Conservation (phyloP, 2,888 invertebrate species). For the Seira ritae region DNA sequence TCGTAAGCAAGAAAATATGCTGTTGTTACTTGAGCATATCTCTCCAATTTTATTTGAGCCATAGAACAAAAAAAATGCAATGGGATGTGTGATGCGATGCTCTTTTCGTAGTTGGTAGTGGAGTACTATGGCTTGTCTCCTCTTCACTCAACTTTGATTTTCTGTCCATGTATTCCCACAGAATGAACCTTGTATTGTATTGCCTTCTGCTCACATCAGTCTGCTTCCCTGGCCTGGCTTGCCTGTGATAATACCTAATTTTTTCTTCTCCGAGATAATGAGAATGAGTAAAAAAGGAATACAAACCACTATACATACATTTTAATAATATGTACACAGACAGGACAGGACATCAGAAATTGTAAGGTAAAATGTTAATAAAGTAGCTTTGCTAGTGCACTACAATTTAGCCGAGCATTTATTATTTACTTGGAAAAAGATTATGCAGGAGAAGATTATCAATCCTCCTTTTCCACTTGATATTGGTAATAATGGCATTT, state of each 20-base stretch:
- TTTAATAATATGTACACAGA: neutral
- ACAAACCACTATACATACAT: neutral
- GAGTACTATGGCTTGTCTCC: constrained; percentile 17
- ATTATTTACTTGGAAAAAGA: constrained; percentile 4
- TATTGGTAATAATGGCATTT: too few species aligned
- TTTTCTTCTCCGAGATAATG: neutral
- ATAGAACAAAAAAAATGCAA: constrained; percentile 7
- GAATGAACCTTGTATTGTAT: neutral
- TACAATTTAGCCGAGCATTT: neutral
- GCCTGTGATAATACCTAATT: constrained; percentile 3
- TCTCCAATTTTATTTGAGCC: neutral
- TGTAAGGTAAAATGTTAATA: constrained; percentile 11
- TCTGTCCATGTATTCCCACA: constrained; percentile 13
- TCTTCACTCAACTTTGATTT: constrained; percentile 16
- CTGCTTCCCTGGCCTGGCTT: neutral
- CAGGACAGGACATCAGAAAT: neutral
- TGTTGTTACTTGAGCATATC: constrained; percentile 12
- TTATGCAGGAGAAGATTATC: neutral
- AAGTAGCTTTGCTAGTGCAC: neutral
- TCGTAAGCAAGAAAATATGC: neutral
- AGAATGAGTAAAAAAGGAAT: too few species aligned
- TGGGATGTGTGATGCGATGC: too few species aligned
- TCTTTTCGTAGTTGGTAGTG: neutral
- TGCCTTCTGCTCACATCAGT: neutral
- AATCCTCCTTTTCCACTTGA: neutral